Evolutionary conservation across 2,888 invertebrate species (phyloP).

Genomic region (Synergus gifuensis): DNA sequence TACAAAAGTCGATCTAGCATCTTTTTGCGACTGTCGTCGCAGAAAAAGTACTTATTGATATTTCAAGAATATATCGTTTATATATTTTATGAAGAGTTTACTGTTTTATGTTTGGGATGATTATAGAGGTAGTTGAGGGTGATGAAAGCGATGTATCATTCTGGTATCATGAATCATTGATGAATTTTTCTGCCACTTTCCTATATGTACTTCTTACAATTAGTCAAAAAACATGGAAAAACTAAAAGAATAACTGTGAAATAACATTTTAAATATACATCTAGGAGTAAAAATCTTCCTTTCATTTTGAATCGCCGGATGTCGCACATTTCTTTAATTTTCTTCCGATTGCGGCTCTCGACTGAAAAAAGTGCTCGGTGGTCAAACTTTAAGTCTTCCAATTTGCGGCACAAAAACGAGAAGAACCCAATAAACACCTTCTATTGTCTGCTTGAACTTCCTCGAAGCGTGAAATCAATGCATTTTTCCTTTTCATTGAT

Average conservation of each 20-base stretch:
- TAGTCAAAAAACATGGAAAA: neutral
- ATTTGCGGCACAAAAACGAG: conserved; percentile 24
- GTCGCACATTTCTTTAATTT: neutral
- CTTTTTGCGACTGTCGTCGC: no score
- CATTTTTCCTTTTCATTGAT: conserved; percentile 41
- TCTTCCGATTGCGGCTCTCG: neutral
- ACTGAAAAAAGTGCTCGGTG: neutral
- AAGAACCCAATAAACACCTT: conserved; percentile 13
- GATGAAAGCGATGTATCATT: neutral
- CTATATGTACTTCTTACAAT: no score
- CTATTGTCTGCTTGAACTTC: conserved; percentile 19
- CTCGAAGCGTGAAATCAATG: conserved; percentile 29
- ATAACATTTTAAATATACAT: neutral
- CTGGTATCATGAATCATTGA: neutral
- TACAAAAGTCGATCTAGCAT: no score
- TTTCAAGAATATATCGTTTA: neutral
- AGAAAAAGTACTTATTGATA: neutral
- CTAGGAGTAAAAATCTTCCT: neutral
- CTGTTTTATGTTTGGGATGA: conserved; percentile 2
- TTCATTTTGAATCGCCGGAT: neutral
- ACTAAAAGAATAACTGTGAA: neutral
- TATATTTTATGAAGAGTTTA: neutral
- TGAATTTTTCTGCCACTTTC: neutral
- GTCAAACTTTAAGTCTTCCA: conserved; percentile 15
- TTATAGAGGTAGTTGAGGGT: neutral